A percentile compares a stretch with the other conserved stretches of the same genome.
phyloP scores from a whole-genome alignment of 2,113 vertebrate species.

The Mesocricetus auratus region DNA sequence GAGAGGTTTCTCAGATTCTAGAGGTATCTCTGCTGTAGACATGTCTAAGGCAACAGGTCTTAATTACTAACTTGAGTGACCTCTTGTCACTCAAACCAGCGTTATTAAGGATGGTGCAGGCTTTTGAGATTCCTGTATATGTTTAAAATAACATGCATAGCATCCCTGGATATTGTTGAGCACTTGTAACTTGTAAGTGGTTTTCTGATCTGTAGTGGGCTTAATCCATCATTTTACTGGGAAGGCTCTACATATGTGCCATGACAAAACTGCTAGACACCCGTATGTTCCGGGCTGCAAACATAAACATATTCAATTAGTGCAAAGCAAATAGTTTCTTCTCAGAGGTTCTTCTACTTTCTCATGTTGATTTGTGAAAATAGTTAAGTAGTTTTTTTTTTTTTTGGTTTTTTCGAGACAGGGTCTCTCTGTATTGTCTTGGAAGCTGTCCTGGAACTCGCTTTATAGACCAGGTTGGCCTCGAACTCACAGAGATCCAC shows the following conservation, averaged over 20 bases:
- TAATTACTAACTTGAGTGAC: background rate
- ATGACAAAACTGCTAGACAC: slow-evolving; percentile 8
- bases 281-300: slow-evolving; percentile 30
- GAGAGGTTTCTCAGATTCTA: background rate
- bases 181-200: background rate
- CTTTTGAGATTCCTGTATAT: slow-evolving; percentile 46
- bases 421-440: too few relatives aligned
- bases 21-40: background rate
- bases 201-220: background rate
- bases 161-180: background rate
- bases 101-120: background rate
- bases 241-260: background rate
- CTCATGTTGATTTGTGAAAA: slow-evolving; percentile 59
- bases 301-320: slow-evolving; percentile 57
- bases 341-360: slow-evolving; percentile 73
- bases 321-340: slow-evolving; percentile 62
- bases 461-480: too few relatives aligned
- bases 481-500: too few relatives aligned
- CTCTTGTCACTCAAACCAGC: background rate
- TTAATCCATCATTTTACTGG: slow-evolving; percentile 36
- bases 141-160: background rate
- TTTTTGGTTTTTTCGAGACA: too few relatives aligned
- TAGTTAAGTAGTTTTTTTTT: slow-evolving; percentile 64
- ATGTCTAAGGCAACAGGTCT: background rate
- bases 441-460: too few relatives aligned